A percentile compares a stretch with the other conserved stretches of the same genome.
phyloP scores from a whole-genome alignment of 1,140 invertebrate species.

The Calosoma granatense region DNA sequence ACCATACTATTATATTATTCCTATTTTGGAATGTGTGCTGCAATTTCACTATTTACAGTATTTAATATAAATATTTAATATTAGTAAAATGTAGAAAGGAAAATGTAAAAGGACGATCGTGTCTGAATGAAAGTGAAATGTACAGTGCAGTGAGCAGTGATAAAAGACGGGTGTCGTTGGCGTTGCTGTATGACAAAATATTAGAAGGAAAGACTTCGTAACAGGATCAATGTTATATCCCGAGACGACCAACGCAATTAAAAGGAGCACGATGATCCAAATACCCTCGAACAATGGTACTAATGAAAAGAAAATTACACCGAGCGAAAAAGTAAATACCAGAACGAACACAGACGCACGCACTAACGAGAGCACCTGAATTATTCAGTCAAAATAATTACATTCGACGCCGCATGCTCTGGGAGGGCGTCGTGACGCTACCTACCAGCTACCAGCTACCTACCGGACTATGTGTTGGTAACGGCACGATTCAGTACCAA shows the following conservation, averaged over 20 bases:
- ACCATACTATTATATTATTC: too few species aligned
- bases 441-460: too few species aligned
- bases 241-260: not conserved
- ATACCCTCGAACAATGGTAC: not conserved
- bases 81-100: not conserved
- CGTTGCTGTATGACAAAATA: not conserved
- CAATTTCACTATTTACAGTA: not conserved
- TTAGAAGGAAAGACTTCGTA: not conserved
- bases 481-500: too few species aligned
- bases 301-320: slow-evolving; percentile 5
- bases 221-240: not conserved
- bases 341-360: not conserved
- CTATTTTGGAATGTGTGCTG: not conserved
- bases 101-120: not conserved
- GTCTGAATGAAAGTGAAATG: not conserved
- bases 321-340: not conserved
- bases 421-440: too few species aligned
- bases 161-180: not conserved
- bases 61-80: not conserved
- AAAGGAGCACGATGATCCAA: not conserved
- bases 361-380: slow-evolving; percentile 2
- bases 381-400: slow-evolving; percentile 7
- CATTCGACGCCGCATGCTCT: not conserved
- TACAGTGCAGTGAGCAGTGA: not conserved
- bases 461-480: too few species aligned